Evolutionary conservation across 2,797 vertebrate species (phyloP).

Genomic region (Rhinella marina): DNA sequence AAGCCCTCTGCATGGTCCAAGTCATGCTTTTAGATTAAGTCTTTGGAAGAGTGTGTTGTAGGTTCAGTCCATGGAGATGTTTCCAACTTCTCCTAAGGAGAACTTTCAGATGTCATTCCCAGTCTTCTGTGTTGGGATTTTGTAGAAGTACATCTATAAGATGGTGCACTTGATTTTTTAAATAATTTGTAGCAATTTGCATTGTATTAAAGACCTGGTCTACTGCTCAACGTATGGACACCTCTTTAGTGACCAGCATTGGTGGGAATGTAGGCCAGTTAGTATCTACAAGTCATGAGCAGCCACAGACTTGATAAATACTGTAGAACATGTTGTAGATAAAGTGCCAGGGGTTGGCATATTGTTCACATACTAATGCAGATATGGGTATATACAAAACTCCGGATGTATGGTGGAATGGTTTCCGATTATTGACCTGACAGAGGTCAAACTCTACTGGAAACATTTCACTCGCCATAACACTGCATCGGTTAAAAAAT

Average conservation of each 20-base stretch:
- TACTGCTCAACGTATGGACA: background rate
- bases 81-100: background rate
- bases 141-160: background rate
- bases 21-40: conserved; percentile 10
- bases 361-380: background rate
- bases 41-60: background rate
- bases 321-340: background rate
- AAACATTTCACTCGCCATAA: background rate
- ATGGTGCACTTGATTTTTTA: background rate
- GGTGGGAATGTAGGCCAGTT: background rate
- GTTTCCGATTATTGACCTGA: background rate
- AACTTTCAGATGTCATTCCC: background rate
- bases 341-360: background rate
- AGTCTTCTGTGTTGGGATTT: background rate
- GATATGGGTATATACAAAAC: background rate
- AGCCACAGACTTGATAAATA: background rate
- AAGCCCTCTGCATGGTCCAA: conserved; percentile 12
- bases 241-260: background rate
- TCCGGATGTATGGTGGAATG: background rate
- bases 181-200: background rate
- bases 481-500: background rate
- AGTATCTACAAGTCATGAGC: background rate
- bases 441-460: background rate
- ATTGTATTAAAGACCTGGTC: background rate
- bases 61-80: background rate